phyloP scores from a whole-genome alignment of 2,888 invertebrate genomes.

The Melieria crassipennis region DNA sequence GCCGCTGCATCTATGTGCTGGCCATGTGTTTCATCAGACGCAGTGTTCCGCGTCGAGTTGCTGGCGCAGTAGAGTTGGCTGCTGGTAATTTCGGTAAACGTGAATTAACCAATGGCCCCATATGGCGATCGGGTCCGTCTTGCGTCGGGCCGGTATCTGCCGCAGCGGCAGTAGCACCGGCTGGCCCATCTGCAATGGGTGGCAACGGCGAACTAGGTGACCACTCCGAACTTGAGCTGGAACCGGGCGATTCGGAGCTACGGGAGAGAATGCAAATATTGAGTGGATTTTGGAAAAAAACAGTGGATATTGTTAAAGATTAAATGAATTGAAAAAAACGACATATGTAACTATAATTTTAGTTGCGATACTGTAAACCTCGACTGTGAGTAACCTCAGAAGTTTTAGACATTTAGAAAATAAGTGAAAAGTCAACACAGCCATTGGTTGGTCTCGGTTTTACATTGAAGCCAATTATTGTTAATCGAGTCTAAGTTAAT shows the following conservation, averaged over 20 bases:
- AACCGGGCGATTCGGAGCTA: conserved; percentile 65
- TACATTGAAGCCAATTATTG: no score
- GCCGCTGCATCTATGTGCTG: conserved; percentile 3
- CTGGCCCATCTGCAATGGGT: conserved; percentile 50
- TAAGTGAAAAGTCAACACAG: no score
- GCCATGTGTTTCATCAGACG: conserved; percentile 13
- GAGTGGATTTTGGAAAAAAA: background rate
- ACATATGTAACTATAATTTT: background rate
- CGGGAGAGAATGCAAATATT: background rate
- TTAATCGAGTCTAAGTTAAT: no score
- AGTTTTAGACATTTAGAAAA: no score
- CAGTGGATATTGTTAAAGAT: background rate
- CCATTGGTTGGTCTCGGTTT: no score
- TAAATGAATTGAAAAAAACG: background rate
- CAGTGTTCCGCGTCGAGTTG: conserved; percentile 16
- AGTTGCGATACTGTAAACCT: no score
- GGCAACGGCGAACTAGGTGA: conserved; percentile 64
- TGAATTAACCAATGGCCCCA: conserved; percentile 63
- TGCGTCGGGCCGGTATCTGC: conserved; percentile 40
- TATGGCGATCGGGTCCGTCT: conserved; percentile 59
- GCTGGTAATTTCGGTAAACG: conserved; percentile 59
- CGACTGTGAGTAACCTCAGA: no score
- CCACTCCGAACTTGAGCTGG: conserved; percentile 66
- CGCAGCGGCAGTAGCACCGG: conserved; percentile 22
- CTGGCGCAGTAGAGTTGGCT: conserved; percentile 36